A percentile compares a stretch with the other conserved stretches of the same genome.
phyloP scores from a whole-genome alignment of 1,140 invertebrate species.

The Procambarus clarkii region DNA sequence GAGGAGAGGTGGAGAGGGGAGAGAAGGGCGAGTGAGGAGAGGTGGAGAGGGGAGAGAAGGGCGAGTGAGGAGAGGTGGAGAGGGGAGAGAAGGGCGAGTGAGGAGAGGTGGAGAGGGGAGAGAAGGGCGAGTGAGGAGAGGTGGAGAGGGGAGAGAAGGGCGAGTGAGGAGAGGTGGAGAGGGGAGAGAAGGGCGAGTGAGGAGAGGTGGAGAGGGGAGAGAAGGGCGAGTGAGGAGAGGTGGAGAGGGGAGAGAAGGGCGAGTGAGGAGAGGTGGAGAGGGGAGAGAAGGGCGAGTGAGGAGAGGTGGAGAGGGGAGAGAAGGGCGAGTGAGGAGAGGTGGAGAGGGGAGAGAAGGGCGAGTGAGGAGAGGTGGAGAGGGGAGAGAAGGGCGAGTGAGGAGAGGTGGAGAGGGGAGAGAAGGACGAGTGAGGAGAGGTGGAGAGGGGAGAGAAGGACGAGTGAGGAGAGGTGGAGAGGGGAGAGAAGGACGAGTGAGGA shows the following conservation, averaged over 20 bases:
- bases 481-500: neutral
- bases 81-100: neutral
- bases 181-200: too few species aligned
- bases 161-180: neutral
- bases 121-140: neutral
- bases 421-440: neutral
- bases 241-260: neutral
- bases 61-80: neutral
- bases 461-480: neutral
- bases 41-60: neutral
- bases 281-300: too few species aligned
- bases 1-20: neutral
- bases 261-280: neutral
- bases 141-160: neutral
- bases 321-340: neutral
- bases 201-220: too few species aligned
- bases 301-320: neutral
- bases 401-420: neutral
- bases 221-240: neutral
- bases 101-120: neutral
- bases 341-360: neutral
- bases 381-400: neutral
- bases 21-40: neutral
- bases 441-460: neutral
- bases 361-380: neutral